Evolutionary conservation across 2,797 vertebrate genomes (phyloP).

Genomic region (Otolemur crassicaudatus): DNA sequence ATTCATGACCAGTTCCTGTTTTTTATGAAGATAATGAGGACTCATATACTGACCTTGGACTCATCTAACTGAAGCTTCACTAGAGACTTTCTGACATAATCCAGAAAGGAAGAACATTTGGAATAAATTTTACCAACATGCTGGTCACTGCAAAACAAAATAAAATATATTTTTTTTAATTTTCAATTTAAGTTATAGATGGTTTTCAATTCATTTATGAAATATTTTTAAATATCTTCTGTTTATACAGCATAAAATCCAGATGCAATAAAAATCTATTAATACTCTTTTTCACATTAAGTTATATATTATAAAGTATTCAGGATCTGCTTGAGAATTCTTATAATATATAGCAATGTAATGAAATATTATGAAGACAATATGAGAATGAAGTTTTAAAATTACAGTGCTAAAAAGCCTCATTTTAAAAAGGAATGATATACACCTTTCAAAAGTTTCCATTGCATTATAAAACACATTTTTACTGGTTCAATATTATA

Average conservation of each 20-base stretch:
- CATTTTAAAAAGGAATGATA: slow-evolving; percentile 10
- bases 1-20: background rate
- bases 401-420: slow-evolving; percentile 21
- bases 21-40: background rate
- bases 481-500: slow-evolving; percentile 56
- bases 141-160: slow-evolving; percentile 88
- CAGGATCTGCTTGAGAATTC: slow-evolving; percentile 39
- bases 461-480: slow-evolving; percentile 52
- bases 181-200: slow-evolving; percentile 8
- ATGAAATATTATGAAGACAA: slow-evolving; percentile 53
- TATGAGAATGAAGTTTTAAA: slow-evolving; percentile 37
- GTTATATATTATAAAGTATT: slow-evolving; percentile 26
- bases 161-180: slow-evolving; percentile 27
- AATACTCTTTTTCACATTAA: slow-evolving; percentile 18
- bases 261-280: slow-evolving; percentile 47
- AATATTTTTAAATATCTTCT: slow-evolving; percentile 44
- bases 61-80: slow-evolving; percentile 95
- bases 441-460: slow-evolving; percentile 53
- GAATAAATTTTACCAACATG: slow-evolving; percentile 96
- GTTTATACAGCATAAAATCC: background rate
- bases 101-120: slow-evolving; percentile 94
- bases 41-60: slow-evolving; percentile 90
- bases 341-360: slow-evolving; percentile 29
- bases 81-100: slow-evolving; percentile 95
- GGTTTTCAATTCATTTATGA: slow-evolving; percentile 26